Evolutionary conservation across 2,797 vertebrate species (phyloP).

Genomic region (Intellagama lesueurii): DNA sequence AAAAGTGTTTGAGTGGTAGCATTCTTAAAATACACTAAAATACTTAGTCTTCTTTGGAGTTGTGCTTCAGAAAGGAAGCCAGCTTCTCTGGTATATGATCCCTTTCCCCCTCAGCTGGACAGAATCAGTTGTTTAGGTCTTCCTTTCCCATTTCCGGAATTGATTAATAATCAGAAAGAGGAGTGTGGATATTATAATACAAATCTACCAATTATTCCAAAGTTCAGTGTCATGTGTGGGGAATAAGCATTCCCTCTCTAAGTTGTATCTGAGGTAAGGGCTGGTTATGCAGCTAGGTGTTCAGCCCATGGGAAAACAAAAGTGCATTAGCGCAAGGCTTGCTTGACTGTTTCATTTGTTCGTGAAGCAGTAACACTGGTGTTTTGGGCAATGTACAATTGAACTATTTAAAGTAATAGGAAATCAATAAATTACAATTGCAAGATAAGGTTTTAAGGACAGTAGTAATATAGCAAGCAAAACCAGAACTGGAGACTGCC

Average conservation of each 20-base stretch:
- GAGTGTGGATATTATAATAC: neutral
- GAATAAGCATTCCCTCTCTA: neutral
- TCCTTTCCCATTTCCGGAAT: neutral
- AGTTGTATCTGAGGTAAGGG: neutral
- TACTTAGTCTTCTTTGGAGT: neutral
- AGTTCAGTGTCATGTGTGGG: neutral
- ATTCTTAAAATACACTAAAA: neutral
- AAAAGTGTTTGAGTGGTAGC: neutral
- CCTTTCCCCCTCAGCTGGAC: neutral
- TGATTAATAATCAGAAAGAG: neutral
- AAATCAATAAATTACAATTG: neutral
- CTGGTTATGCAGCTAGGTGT: neutral
- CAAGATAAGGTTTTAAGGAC: neutral
- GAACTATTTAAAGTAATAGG: neutral
- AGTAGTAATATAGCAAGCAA: neutral
- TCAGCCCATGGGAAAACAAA: no score
- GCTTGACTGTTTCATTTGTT: neutral
- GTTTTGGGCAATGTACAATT: neutral
- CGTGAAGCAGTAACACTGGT: neutral
- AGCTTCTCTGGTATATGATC: neutral
- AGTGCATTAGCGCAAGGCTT: neutral
- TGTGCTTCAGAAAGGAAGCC: neutral
- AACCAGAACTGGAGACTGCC: neutral
- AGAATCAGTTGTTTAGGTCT: neutral
- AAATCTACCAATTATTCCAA: neutral